These are phyloP conservation scores for Hylaeus anthracinus DNA, from an alignment of 1,140 invertebrate genomes.

Conservation along the genomic window DNA sequence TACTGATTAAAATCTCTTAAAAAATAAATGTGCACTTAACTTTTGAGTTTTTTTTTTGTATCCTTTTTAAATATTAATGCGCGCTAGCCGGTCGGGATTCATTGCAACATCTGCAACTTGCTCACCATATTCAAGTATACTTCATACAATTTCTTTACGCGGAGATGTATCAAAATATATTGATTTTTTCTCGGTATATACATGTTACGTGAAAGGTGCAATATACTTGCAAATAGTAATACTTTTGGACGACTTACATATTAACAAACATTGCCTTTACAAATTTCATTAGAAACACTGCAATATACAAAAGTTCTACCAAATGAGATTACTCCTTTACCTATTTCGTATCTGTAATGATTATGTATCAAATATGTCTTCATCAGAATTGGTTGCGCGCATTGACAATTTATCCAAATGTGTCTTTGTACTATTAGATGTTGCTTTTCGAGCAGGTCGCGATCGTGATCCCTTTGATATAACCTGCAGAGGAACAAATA, in stretches of 20 bases:
- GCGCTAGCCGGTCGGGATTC: neutral
- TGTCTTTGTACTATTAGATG: slow-evolving; percentile 19
- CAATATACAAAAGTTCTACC: slow-evolving; percentile 35
- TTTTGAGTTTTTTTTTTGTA: neutral
- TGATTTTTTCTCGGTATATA: neutral
- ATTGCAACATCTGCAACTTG: neutral
- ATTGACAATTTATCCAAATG: slow-evolving; percentile 19
- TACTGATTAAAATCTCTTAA: slow-evolving; percentile 3
- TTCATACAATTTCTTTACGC: slow-evolving; percentile 14
- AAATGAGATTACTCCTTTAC: neutral
- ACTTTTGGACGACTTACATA: slow-evolving; percentile 31
- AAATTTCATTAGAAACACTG: slow-evolving; percentile 38
- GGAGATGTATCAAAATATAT: slow-evolving; percentile 27
- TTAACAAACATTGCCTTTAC: slow-evolving; percentile 15
- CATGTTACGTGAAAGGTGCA: neutral
- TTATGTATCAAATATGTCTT: slow-evolving; percentile 71
- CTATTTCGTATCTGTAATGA: slow-evolving; percentile 20
- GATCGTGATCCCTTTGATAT: slow-evolving; percentile 62
- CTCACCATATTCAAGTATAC: neutral
- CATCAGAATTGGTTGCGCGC: slow-evolving; percentile 58
- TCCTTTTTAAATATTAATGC: slow-evolving; percentile 5
- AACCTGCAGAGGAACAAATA: slow-evolving; percentile 54
- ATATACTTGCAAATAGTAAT: slow-evolving; percentile 29
- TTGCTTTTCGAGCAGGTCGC: slow-evolving; percentile 44
- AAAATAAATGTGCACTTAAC: neutral